Conservation (phyloP, 2,113 vertebrate genomes). For the Pygoscelis adeliae region DNA sequence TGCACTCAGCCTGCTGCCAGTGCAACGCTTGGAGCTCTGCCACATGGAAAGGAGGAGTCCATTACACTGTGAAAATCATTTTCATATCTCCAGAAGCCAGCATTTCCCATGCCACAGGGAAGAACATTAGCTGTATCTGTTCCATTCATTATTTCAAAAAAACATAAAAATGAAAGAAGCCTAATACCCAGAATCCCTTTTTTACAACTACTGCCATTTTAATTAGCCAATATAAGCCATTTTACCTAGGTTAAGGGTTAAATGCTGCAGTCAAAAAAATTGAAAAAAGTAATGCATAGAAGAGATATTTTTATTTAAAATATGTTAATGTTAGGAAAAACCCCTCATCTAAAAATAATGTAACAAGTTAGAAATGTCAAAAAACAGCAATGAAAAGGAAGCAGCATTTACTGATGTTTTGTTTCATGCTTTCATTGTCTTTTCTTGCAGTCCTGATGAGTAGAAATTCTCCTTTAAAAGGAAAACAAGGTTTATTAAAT, state of each 20-base stretch:
- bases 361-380: background rate
- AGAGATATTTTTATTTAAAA: background rate
- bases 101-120: background rate
- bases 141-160: constrained; percentile 2
- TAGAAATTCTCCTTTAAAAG: background rate
- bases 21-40: background rate
- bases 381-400: background rate
- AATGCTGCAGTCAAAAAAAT: background rate
- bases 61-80: background rate
- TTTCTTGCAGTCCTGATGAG: background rate
- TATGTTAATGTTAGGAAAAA: background rate
- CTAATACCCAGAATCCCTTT: background rate
- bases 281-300: background rate
- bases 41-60: background rate
- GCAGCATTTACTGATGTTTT: background rate
- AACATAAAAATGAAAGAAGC: background rate
- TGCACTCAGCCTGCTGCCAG: background rate
- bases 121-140: background rate
- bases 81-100: constrained; percentile 22
- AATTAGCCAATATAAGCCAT: background rate
- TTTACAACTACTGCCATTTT: background rate
- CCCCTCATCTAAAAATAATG: background rate
- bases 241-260: background rate
- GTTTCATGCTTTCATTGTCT: background rate
- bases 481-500: background rate